Base-by-base conservation (phyloP, 1,140 invertebrate species). In the Atopsyche davidsoni region DNA sequence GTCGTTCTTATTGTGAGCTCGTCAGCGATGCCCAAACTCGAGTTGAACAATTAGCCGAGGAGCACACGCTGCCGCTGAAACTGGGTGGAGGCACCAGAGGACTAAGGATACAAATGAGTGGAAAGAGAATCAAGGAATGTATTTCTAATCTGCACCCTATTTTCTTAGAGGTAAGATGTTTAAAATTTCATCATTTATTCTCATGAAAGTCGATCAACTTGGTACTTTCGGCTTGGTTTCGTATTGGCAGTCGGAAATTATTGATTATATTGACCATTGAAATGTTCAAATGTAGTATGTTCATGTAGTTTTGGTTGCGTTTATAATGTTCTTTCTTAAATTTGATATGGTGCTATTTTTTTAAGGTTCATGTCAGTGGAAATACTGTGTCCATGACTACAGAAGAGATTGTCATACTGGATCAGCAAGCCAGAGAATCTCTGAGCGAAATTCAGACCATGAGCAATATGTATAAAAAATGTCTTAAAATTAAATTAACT, bases 361-460 rank as follows among this genome's bases (percentile, higher is more conserved):
- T 36, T 9, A 6, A 87, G 79, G 79, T 85, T 10, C 72, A 78
- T 46, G 79, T 79, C 49, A 77, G 70, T 32, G 76, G 77, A 45
- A 80, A 76, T 40, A 70, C 66, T 7, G 64, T 87, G 11, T 80
- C 79, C 7, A 89, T 90, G 77, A 91, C 89, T 13, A 92, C 89
- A 0, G 77, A 82, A 59, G 79, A 84, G 57, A 62, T 95, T 49
- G 75, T 89, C 16, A 74, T 79, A 23, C 69, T 85, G 11, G 79
- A 85, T 59, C 74, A 79, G 34, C 77, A 89, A 60, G 78, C 86
- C 2, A 81, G 80, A 57, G 82, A 86, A 55, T 79, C 82, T 1
- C 68, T 87, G 19, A 78, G 82, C 55, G 87, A 93, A 73, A 83
- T 92, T 52, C 81, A 87, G 57, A 69, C 82, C 47, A 82, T 90